A percentile compares a stretch with the other conserved stretches of the same genome.
These are phyloP conservation scores for Sterrhoptilus dennistouni DNA, from an alignment of 2,113 vertebrate species.

Conservation along the genomic window DNA sequence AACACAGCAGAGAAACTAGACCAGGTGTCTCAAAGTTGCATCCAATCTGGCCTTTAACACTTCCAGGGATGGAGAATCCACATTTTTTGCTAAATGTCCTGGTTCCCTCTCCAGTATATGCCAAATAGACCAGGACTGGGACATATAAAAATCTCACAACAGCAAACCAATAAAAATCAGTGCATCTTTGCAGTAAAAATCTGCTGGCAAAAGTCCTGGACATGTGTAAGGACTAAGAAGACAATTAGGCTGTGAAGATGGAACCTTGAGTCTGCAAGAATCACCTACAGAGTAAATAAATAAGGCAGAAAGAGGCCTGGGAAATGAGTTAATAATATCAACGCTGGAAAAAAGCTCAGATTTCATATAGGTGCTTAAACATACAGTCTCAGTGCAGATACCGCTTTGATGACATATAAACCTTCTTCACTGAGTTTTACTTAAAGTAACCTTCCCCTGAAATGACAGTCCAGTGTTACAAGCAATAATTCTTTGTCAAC, in stretches of 20 bases:
- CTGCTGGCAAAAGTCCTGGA: not conserved
- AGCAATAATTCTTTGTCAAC: not conserved
- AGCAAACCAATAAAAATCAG: not conserved
- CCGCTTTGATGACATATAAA: not conserved
- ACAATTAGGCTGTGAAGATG: not conserved
- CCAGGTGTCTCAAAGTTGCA: not conserved
- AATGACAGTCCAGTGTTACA: not conserved
- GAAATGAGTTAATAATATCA: not conserved
- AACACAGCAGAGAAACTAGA: not conserved
- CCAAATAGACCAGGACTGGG: not conserved
- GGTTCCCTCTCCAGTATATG: not conserved
- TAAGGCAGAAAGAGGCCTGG: not conserved
- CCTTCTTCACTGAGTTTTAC: not conserved
- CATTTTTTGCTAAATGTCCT: not conserved
- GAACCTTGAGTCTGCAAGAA: not conserved
- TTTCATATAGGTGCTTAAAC: not conserved
- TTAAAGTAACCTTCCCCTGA: not conserved
- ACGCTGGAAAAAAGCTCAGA: not conserved
- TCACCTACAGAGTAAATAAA: not conserved
- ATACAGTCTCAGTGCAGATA: not conserved
- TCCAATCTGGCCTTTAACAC: not conserved
- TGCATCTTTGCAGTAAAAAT: not conserved
- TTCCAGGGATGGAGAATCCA: not conserved
- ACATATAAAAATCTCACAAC: not conserved
- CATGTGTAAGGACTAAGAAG: not conserved